A percentile compares a stretch with the other conserved stretches of the same genome.
phyloP scores from a whole-genome alignment of 2,797 vertebrate genomes.

The Parauchenoglanis ngamensis region DNA sequence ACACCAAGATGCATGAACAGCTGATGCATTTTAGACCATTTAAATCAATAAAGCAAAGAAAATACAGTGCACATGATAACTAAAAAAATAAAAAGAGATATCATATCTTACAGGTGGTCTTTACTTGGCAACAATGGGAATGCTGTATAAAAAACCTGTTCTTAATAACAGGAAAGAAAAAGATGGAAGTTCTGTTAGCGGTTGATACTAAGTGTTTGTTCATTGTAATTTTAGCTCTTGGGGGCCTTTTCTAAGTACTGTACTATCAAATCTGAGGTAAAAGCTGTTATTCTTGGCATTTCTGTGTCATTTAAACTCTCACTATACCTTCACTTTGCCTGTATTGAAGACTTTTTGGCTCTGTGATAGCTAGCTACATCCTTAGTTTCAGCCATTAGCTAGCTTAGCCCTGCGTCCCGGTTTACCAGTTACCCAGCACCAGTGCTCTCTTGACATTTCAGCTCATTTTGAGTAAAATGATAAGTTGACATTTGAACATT shows the following conservation, averaged over 20 bases:
- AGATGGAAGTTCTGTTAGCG: background rate
- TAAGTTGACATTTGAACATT: background rate
- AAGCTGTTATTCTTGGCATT: background rate
- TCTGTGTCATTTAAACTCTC: background rate
- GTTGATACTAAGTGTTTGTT: constrained; percentile 3
- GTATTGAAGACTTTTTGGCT: background rate
- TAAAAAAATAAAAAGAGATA: background rate
- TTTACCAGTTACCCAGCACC: background rate
- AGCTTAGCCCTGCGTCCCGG: background rate
- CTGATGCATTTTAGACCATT: background rate
- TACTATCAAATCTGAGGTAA: background rate
- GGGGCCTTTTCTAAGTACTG: background rate
- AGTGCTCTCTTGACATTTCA: background rate
- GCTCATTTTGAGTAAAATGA: background rate
- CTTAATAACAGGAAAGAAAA: background rate
- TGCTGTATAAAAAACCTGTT: background rate
- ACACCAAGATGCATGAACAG: background rate
- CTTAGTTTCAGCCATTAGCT: background rate
- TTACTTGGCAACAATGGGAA: background rate
- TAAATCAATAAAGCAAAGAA: background rate
- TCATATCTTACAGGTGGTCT: background rate
- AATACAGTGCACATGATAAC: background rate
- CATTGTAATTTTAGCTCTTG: background rate
- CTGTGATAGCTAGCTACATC: background rate
- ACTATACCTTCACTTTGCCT: background rate